Conservation (phyloP, 2,113 vertebrate genomes). For the Aptenodytes patagonicus region DNA sequence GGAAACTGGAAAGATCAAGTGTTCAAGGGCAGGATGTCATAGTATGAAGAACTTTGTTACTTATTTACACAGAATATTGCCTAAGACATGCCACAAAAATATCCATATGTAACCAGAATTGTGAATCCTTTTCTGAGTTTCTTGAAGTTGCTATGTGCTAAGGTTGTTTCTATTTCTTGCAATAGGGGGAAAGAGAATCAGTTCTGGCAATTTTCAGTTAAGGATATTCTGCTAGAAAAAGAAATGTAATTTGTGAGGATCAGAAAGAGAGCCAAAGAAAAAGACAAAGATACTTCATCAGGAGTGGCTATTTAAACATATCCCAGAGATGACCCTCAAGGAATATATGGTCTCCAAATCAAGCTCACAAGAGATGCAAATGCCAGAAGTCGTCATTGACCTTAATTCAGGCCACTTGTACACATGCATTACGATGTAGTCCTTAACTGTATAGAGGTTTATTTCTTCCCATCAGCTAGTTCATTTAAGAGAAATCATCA, state of each 20-base stretch:
- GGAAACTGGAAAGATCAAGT: not conserved
- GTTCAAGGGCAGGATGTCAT: not conserved
- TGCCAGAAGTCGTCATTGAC: not conserved
- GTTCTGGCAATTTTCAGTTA: not conserved
- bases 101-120: not conserved
- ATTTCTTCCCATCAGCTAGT: not conserved
- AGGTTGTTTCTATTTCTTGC: not conserved
- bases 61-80: not conserved
- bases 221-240: not conserved
- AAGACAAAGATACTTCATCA: not conserved
- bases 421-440: not conserved
- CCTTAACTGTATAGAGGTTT: not conserved
- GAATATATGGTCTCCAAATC: not conserved
- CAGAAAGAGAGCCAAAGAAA: not conserved
- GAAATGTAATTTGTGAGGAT: not conserved
- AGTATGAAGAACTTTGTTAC: not conserved
- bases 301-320: not conserved
- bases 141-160: not conserved
- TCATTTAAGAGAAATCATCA: not conserved
- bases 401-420: not conserved
- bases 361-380: not conserved
- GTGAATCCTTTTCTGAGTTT: not conserved
- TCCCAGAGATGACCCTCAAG: not conserved
- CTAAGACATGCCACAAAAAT: not conserved
- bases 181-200: not conserved